Evolutionary conservation across 1,140 invertebrate genomes (phyloP).

Genomic region (Helicoverpa armigera): DNA sequence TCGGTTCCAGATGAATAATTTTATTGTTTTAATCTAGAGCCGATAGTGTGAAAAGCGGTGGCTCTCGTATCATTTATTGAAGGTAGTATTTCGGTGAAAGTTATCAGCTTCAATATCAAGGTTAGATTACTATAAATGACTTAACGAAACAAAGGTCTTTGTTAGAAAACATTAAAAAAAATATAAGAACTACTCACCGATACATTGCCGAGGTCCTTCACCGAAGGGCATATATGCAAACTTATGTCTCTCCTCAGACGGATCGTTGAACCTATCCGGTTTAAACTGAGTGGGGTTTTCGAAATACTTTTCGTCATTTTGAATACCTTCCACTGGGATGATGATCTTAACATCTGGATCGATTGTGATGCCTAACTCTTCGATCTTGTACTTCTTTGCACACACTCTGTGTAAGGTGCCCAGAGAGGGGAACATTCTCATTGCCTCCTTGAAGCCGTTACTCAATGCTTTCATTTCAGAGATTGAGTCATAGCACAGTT

Average conservation of each 20-base stretch:
- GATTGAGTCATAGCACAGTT: conserved; percentile 87
- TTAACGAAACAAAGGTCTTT: too few species aligned
- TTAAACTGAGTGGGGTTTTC: conserved; percentile 87
- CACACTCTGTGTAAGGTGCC: conserved; percentile 72
- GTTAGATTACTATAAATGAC: too few species aligned
- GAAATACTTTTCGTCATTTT: conserved; percentile 86
- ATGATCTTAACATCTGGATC: conserved; percentile 84
- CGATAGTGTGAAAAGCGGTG: too few species aligned
- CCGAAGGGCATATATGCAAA: conserved; percentile 90
- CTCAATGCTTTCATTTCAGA: conserved; percentile 87
- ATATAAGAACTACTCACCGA: conserved; percentile 79
- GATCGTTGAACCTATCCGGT: conserved; percentile 87
- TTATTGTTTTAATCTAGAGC: too few species aligned
- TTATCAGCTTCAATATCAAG: too few species aligned
- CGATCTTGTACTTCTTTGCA: conserved; percentile 78
- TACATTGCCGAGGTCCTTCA: conserved; percentile 89
- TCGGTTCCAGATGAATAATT: too few species aligned
- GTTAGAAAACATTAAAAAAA: too few species aligned
- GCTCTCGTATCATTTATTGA: too few species aligned
- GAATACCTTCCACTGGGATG: conserved; percentile 87
- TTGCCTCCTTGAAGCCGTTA: conserved; percentile 62
- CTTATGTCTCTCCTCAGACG: conserved; percentile 75
- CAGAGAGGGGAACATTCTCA: conserved; percentile 82
- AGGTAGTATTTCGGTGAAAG: too few species aligned
- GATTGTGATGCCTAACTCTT: conserved; percentile 73